Conservation (phyloP, 64 coral and sea anemone species). For the Orbicella faveolata region DNA sequence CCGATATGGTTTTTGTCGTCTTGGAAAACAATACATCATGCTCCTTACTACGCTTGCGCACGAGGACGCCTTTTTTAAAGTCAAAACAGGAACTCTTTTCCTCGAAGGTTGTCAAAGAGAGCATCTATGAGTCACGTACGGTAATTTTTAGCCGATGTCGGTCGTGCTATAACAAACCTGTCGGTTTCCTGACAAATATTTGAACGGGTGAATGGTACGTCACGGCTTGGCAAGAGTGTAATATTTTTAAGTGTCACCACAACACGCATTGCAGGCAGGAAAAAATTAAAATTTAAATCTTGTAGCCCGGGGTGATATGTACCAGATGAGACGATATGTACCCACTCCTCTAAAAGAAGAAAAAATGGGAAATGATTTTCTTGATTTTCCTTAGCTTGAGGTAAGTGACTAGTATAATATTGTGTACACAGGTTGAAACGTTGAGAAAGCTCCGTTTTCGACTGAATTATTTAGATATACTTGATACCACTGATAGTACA, state of each 20-base stretch:
- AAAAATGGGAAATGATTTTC: not conserved
- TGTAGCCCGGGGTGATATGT: not conserved
- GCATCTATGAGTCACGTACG: not conserved
- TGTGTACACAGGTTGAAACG: not conserved
- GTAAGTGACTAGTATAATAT: not conserved
- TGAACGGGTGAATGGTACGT: not conserved
- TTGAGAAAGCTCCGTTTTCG: no score
- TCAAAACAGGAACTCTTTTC: not conserved
- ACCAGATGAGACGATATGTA: not conserved
- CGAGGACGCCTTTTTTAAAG: not conserved
- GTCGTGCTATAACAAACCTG: not conserved
- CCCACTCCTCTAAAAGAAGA: not conserved
- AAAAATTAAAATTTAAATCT: not conserved
- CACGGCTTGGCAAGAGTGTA: not conserved
- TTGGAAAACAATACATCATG: not conserved
- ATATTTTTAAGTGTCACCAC: not conserved
- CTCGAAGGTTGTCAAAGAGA: not conserved
- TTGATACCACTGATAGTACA: no score
- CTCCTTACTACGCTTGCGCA: not conserved
- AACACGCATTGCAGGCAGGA: not conserved
- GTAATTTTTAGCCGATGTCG: not conserved
- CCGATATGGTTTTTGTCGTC: not conserved
- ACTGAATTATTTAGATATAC: no score
- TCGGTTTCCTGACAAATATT: slow-evolving; percentile 1
- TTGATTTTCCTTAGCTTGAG: not conserved